phyloP scores from a whole-genome alignment of 2,113 vertebrate species.

The Lepus americanus region DNA sequence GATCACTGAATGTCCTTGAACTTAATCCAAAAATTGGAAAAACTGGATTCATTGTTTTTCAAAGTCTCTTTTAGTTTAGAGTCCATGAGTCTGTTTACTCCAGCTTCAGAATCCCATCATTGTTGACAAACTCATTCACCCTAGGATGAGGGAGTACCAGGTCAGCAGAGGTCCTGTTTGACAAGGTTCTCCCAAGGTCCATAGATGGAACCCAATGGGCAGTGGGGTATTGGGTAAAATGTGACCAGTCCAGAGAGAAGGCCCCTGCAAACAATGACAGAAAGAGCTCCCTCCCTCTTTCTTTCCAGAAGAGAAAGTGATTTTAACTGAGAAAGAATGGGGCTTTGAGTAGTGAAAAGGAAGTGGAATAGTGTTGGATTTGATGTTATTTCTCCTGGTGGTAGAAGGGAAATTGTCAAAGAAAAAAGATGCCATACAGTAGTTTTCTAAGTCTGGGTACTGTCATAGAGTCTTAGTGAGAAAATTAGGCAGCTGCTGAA shows the following conservation, averaged over 20 bases:
- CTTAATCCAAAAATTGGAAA: slow-evolving; percentile 3
- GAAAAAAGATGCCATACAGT: neutral
- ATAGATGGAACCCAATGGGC: neutral
- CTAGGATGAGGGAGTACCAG: neutral
- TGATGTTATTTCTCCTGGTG: slow-evolving; percentile 22
- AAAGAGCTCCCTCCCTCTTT: neutral
- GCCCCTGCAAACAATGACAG: neutral
- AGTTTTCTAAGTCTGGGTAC: neutral
- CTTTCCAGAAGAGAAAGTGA: neutral
- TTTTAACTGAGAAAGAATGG: slow-evolving; percentile 14
- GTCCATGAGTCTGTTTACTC: neutral
- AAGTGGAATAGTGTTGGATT: neutral
- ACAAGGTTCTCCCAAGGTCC: neutral
- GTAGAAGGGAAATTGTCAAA: neutral
- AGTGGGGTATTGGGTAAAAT: neutral
- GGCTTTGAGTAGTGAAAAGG: neutral
- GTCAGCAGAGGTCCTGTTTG: neutral
- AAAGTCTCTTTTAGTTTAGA: neutral
- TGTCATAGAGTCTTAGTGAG: neutral
- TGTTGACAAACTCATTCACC: neutral
- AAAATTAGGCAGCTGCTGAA: neutral
- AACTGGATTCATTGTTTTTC: neutral
- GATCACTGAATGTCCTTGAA: slow-evolving; percentile 3
- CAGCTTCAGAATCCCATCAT: neutral
- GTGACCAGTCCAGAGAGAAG: neutral